Percentiles rank a stretch among this genome's conserved stretches.
Evolutionary conservation across 2,797 vertebrate species (phyloP).

Genomic region (Pantherophis vulpinus): DNA sequence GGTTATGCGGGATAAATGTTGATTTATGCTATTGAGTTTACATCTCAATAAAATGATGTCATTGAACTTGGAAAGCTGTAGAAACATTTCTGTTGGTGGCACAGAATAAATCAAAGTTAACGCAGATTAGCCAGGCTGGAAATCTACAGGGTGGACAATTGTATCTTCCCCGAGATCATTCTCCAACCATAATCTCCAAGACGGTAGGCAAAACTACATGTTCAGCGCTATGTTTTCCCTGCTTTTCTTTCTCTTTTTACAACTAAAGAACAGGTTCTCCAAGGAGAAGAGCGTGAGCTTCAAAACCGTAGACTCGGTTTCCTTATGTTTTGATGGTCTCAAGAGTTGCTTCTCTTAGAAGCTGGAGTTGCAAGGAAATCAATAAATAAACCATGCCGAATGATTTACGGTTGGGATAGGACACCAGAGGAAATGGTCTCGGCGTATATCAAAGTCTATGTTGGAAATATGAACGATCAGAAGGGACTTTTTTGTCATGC

Average conservation of each 20-base stretch:
- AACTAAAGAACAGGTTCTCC: too few relatives aligned
- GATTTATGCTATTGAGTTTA: neutral
- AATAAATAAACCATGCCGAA: too few relatives aligned
- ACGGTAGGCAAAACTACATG: neutral
- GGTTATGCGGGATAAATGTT: neutral
- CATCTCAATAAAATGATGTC: neutral
- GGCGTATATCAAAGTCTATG: neutral
- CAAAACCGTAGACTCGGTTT: too few relatives aligned
- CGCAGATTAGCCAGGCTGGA: neutral
- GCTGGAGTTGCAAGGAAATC: too few relatives aligned
- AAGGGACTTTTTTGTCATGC: neutral
- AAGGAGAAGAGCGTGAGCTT: too few relatives aligned
- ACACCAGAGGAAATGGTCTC: too few relatives aligned
- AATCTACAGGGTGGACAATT: neutral
- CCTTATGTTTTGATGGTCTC: too few relatives aligned
- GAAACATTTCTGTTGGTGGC: neutral
- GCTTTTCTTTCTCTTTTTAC: neutral
- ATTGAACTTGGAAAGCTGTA: neutral
- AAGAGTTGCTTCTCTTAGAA: too few relatives aligned
- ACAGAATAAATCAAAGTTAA: neutral
- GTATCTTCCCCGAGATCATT: neutral
- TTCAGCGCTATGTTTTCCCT: neutral
- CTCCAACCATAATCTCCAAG: neutral
- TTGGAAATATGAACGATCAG: neutral
- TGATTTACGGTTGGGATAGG: too few relatives aligned